Conservation (phyloP, 2,797 vertebrate species). For the Arctocebus calabarensis region DNA sequence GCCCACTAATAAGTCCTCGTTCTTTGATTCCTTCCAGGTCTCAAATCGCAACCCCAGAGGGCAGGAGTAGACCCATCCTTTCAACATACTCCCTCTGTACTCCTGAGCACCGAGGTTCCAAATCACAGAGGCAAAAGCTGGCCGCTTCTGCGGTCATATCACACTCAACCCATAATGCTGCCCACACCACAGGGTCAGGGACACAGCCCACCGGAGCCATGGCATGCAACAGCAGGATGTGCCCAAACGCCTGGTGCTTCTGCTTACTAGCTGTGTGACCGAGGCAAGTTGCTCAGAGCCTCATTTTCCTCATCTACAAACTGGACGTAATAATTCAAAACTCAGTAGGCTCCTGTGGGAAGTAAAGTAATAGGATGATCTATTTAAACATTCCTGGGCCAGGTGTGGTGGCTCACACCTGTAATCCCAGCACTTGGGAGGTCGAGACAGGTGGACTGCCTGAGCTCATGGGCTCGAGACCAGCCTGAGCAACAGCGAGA, state of each 20-base stretch:
- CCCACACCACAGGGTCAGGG: no score
- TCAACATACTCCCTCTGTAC: fast-evolving
- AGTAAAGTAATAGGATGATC: background rate
- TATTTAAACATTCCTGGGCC: background rate
- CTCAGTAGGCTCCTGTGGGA: background rate
- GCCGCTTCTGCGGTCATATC: background rate
- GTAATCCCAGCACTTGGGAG: no score
- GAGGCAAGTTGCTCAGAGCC: background rate
- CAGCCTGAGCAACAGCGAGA: no score
- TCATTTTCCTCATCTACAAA: background rate
- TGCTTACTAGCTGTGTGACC: background rate
- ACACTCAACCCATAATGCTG: fast-evolving
- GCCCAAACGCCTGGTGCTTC: background rate
- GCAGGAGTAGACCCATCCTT: background rate
- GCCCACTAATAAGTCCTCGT: fast-evolving
- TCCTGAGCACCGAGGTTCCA: background rate
- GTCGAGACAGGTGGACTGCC: no score
- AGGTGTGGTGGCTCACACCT: no score
- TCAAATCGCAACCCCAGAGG: background rate
- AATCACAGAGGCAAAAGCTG: no score
- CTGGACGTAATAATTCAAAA: background rate
- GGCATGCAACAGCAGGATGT: fast-evolving
- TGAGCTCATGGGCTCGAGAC: no score
- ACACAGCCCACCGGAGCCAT: fast-evolving
- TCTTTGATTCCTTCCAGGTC: background rate